Evolutionary conservation across 53 echinoderm and acorn worm genomes (phyloP), one percentile per base, ranked within the genome.

Genomic region (Astropecten irregularis): DNA sequence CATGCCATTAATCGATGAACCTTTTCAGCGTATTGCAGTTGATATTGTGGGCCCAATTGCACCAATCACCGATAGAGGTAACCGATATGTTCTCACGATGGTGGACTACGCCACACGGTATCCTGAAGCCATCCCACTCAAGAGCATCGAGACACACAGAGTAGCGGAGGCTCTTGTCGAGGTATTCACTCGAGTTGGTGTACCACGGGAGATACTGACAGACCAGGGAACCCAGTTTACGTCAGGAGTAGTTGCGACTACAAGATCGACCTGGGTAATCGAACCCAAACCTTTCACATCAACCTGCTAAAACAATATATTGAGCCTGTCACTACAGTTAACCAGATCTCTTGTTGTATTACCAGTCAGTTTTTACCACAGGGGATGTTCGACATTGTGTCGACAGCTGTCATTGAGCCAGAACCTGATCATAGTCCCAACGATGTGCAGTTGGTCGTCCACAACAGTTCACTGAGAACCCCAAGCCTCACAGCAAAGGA

Each of bases 31-130:
- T 19, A 30, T 86, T n/a, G 82, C 77, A 5, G 73, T 77, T 18
- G 84, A 89, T 68, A 38, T 88, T 19, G 82, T 82, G 0, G 88
- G 82, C 13, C 74, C 84, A 13, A 89, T 89, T 18, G 19, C 9
- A 10, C 86, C 90, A 35, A 22, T 49, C 29, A 67, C 86, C 4
- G 82, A 69, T 32, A 68, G 77, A 32, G 81, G 77, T 11, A 28
- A 77, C 47, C 63, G 84, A 26, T 84, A 85, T 40, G 69, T 69
- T 6, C 63, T 90, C 27, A 76, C 76, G 2, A 33, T 90, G 8
- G 86, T 90, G 30, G 88, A 83, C 53, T 88, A 82, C 58, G 88
- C 83, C 3, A 90, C 81, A 1, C 57, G 85, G 11, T 84, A 89
- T 39, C 82, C 82, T 16, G 88, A 83, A 25, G 83, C 73, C n/a